Evolutionary conservation across 2,888 invertebrate genomes (phyloP).

Genomic region (Diaprepes abbreviatus): DNA sequence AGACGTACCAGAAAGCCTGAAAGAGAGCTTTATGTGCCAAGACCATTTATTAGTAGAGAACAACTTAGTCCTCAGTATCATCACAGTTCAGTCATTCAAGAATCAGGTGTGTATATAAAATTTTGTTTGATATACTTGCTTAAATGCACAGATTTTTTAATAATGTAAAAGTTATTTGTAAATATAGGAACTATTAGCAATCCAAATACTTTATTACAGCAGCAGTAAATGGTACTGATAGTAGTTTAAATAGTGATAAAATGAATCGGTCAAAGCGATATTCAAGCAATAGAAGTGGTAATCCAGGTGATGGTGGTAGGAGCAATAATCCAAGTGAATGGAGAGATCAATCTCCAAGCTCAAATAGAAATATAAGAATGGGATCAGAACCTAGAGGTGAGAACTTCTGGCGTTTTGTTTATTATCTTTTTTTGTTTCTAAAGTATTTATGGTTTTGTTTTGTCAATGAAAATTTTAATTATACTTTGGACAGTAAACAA

Average conservation of each 20-base stretch:
- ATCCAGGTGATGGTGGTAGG: constrained; percentile 49
- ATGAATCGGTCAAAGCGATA: constrained; percentile 51
- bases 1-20: constrained; percentile 69
- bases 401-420: too few species aligned
- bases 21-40: constrained; percentile 70
- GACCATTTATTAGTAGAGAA: constrained; percentile 51
- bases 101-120: constrained; percentile 40
- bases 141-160: too few species aligned
- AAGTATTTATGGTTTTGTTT: too few species aligned
- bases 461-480: too few species aligned
- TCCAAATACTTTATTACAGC: constrained; percentile 29
- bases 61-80: constrained; percentile 45
- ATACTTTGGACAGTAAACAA: too few species aligned
- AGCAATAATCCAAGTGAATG: constrained; percentile 59
- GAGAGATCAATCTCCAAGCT: constrained; percentile 59
- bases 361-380: constrained; percentile 73
- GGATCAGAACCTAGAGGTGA: constrained; percentile 76
- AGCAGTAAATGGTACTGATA: constrained; percentile 43
- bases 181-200: not conserved
- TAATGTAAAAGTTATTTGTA: not conserved
- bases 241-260: constrained; percentile 43
- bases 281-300: constrained; percentile 54
- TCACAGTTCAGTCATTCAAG: constrained; percentile 46
- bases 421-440: too few species aligned
- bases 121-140: too few species aligned